Conservation (phyloP, 2,797 vertebrate genomes). For the Fistularia tabacaria region DNA sequence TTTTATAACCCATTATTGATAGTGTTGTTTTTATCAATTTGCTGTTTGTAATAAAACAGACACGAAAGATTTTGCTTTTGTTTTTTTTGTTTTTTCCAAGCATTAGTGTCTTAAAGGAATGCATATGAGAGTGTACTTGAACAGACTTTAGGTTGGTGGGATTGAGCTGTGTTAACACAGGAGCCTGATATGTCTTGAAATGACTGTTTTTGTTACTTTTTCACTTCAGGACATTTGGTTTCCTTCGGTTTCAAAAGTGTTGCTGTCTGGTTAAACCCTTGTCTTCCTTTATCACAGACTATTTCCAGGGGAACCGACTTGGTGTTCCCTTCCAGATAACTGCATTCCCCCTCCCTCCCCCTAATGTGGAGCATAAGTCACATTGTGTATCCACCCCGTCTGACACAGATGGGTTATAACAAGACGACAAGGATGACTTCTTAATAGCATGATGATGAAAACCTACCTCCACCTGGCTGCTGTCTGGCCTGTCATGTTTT, state of each 20-base stretch:
- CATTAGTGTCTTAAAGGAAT: conserved; percentile 24
- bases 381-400: too few species aligned
- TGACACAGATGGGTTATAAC: conserved; percentile 16
- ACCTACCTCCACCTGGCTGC: conserved; percentile 75
- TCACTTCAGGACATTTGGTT: conserved; percentile 24
- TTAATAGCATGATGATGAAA: conserved; percentile 42
- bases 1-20: conserved; percentile 11
- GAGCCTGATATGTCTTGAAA: conserved; percentile 50
- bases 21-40: conserved; percentile 15
- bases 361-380: too few species aligned
- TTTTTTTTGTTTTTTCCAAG: too few species aligned
- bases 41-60: conserved; percentile 25
- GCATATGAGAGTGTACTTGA: conserved; percentile 19
- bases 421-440: conserved; percentile 15
- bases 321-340: too few species aligned
- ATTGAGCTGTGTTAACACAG: conserved; percentile 17
- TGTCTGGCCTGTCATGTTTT: conserved; percentile 38
- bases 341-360: too few species aligned
- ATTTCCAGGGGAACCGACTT: not conserved
- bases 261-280: conserved; percentile 34
- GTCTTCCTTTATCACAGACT: not conserved
- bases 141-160: conserved; percentile 27
- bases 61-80: not conserved
- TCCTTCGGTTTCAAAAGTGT: conserved; percentile 1
- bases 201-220: not conserved